Evolutionary conservation across 2,113 vertebrate species (phyloP).

Genomic region (Ceyx margarethae): DNA sequence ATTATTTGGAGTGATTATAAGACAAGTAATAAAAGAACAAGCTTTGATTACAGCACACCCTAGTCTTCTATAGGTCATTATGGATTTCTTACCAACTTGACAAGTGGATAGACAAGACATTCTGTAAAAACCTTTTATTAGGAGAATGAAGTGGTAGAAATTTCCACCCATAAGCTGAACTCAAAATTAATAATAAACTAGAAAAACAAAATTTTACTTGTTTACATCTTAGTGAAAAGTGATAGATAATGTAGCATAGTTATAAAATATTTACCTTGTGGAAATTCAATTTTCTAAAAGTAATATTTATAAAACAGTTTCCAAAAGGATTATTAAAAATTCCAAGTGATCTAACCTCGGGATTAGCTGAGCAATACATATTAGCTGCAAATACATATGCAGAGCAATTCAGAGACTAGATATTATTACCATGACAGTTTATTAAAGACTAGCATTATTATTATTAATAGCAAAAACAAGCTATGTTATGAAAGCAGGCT

Average conservation of each 20-base stretch:
- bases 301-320: background rate
- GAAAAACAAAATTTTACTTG: background rate
- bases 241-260: background rate
- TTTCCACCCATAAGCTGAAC: background rate
- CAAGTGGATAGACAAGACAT: background rate
- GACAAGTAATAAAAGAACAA: background rate
- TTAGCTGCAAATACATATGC: background rate
- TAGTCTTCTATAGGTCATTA: background rate
- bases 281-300: background rate
- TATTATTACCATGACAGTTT: background rate
- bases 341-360: background rate
- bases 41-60: background rate
- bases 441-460: constrained; percentile 1
- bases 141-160: background rate
- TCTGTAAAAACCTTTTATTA: background rate
- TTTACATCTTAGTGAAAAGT: background rate
- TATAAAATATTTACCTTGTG: background rate
- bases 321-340: background rate
- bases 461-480: background rate
- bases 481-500: constrained; percentile 8
- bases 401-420: background rate
- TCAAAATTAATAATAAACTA: background rate
- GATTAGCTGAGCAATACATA: background rate
- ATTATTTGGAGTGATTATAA: background rate
- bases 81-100: background rate